These are phyloP conservation scores for Ormyrus pomaceus DNA, from an alignment of 2,888 invertebrate species.

Conservation along the genomic window DNA sequence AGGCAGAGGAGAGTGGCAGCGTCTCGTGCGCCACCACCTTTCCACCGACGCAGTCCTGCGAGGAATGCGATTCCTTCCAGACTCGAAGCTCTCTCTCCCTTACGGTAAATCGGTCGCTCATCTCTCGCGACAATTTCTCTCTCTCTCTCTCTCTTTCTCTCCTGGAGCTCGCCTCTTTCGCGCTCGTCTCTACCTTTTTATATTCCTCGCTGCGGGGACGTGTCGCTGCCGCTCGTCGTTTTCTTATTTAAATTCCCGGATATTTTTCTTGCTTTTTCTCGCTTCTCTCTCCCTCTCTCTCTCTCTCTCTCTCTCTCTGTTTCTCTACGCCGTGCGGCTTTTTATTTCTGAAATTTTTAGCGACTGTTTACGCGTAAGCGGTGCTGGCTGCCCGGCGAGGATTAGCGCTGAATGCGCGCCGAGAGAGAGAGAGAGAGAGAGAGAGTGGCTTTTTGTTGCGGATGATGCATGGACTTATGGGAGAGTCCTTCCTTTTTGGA, in stretches of 20 bases:
- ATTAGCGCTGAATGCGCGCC: conserved; percentile 8
- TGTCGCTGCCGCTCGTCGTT: conserved; percentile 14
- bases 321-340: background rate
- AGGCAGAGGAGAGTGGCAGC: conserved; percentile 7
- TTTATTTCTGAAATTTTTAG: conserved; percentile 27
- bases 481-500: no score
- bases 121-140: conserved; percentile 51
- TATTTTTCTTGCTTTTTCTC: conserved; percentile 10
- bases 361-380: conserved; percentile 27
- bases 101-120: conserved; percentile 54
- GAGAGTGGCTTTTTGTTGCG: no score
- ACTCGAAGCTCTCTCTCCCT: conserved; percentile 29
- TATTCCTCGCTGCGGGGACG: conserved; percentile 8
- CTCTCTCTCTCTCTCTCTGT: background rate
- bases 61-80: conserved; percentile 51
- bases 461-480: no score
- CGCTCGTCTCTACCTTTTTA: conserved; percentile 2
- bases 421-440: no score
- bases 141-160: conserved; percentile 19
- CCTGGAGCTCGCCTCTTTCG: background rate
- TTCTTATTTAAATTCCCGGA: conserved; percentile 44
- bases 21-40: conserved; percentile 51
- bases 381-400: conserved; percentile 18
- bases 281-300: background rate
- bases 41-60: conserved; percentile 45